A percentile compares a stretch with the other conserved stretches of the same genome.
Conservation (phyloP, 2,113 vertebrate genomes). For the Amphiprion percula region DNA sequence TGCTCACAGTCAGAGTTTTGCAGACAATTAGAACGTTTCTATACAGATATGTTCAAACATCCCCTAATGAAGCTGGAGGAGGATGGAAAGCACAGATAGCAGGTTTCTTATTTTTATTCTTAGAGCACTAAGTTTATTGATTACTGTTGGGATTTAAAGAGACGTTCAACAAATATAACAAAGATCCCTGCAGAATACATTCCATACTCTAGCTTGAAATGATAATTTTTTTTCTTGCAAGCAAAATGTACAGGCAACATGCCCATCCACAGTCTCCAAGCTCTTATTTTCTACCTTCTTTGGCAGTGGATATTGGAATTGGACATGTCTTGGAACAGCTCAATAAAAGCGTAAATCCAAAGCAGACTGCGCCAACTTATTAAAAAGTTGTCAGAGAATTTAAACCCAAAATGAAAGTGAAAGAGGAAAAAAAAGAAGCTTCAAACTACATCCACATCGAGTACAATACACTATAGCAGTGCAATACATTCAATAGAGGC, state of each 20-base stretch:
- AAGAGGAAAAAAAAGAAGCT: background rate
- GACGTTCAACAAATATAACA: too few relatives aligned
- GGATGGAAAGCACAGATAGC: too few relatives aligned
- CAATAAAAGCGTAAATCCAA: slow-evolving; percentile 15
- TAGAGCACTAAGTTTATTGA: too few relatives aligned
- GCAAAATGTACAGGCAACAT: slow-evolving; percentile 11
- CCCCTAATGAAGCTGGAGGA: too few relatives aligned
- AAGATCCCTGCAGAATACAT: too few relatives aligned
- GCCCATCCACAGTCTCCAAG: background rate
- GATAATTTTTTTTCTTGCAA: background rate
- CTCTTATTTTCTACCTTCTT: slow-evolving; percentile 9
- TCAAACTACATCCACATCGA: background rate
- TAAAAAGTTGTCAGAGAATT: slow-evolving; percentile 15
- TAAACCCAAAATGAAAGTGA: background rate
- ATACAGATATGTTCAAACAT: too few relatives aligned
- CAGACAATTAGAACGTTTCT: too few relatives aligned
- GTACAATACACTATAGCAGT: background rate
- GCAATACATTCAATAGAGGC: background rate
- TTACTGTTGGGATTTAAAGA: too few relatives aligned
- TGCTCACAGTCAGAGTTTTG: too few relatives aligned
- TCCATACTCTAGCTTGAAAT: background rate
- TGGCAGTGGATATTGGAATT: slow-evolving; percentile 10
- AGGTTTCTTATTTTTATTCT: too few relatives aligned
- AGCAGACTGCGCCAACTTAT: background rate
- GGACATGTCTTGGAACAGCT: background rate